A percentile compares a stretch with the other conserved stretches of the same genome.
Conservation (phyloP, 2,797 vertebrate species). For the Pangasius sanitwongsei region DNA sequence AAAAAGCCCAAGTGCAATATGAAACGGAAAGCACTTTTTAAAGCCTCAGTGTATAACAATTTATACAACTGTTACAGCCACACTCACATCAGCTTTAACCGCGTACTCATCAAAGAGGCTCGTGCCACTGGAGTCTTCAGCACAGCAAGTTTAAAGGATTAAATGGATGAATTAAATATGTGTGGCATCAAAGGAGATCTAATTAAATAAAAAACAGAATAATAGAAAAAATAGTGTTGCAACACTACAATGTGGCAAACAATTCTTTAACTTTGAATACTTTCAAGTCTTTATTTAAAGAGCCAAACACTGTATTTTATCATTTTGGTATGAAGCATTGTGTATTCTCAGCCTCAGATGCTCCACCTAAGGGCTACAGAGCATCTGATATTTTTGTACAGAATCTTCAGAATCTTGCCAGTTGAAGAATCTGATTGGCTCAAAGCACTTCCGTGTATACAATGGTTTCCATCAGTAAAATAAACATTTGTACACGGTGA, state of each 20-base stretch:
- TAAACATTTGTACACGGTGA: background rate
- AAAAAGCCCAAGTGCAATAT: conserved; percentile 45
- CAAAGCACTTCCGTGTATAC: background rate
- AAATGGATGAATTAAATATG: background rate
- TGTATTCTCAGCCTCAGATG: background rate
- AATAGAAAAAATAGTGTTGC: background rate
- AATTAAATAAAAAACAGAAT: background rate
- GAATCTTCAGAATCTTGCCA: background rate
- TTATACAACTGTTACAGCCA: conserved; percentile 43
- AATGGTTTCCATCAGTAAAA: background rate
- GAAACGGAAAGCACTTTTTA: conserved; percentile 53
- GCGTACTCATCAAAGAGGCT: conserved; percentile 46
- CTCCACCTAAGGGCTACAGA: background rate
- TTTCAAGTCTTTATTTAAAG: background rate
- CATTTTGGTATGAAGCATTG: background rate
- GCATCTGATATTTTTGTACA: background rate
- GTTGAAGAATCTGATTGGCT: background rate
- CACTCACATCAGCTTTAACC: conserved; percentile 29
- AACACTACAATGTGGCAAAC: background rate
- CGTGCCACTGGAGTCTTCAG: background rate
- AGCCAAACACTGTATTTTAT: background rate
- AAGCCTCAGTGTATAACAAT: conserved; percentile 44
- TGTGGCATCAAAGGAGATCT: background rate
- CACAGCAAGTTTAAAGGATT: background rate
- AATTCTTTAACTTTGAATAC: background rate